Conservation (phyloP, 2,797 vertebrate genomes). For the Etheostoma nigrum region DNA sequence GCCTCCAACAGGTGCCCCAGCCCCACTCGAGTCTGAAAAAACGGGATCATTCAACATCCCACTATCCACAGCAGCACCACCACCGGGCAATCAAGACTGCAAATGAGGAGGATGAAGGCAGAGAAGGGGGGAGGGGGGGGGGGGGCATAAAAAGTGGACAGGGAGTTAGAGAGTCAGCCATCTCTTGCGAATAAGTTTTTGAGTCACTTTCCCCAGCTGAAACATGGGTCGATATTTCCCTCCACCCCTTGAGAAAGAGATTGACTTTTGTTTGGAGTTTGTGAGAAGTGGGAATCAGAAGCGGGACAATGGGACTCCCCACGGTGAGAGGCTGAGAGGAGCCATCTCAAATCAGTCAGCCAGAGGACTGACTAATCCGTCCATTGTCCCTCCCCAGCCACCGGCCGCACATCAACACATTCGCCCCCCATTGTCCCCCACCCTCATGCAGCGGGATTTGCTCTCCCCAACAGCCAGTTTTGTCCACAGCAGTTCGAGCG, state of each 20-base stretch:
- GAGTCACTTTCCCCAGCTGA: conserved; percentile 95
- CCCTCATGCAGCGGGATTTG: conserved; percentile 99
- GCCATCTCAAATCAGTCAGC: conserved; percentile 99
- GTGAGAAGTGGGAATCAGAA: conserved; percentile 99
- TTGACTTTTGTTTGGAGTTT: conserved; percentile 99
- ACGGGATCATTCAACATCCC: conserved; percentile 69
- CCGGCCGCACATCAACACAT: conserved; percentile 98
- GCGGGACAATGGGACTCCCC: conserved; percentile 99
- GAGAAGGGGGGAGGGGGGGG: conserved; percentile 36
- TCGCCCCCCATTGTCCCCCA: conserved; percentile 97
- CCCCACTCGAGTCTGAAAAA: conserved; percentile 70
- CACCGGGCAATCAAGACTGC: conserved; percentile 60
- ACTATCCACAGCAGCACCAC: conserved; percentile 54
- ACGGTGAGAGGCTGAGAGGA: conserved; percentile 97
- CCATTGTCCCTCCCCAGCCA: conserved; percentile 98
- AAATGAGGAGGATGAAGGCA: conserved; percentile 68
- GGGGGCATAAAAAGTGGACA: conserved; percentile 62
- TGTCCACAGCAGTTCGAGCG: conserved; percentile 99
- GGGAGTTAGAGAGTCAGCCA: conserved; percentile 81
- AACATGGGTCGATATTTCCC: conserved; percentile 92
- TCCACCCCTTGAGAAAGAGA: conserved; percentile 96
- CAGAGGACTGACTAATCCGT: conserved; percentile 99
- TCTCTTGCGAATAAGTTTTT: conserved; percentile 82
- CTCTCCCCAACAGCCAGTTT: conserved; percentile 99
- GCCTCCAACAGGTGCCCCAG: conserved; percentile 84